These are phyloP conservation scores for Papilio elwesi DNA, from an alignment of 2,888 invertebrate genomes.

Conservation along the genomic window DNA sequence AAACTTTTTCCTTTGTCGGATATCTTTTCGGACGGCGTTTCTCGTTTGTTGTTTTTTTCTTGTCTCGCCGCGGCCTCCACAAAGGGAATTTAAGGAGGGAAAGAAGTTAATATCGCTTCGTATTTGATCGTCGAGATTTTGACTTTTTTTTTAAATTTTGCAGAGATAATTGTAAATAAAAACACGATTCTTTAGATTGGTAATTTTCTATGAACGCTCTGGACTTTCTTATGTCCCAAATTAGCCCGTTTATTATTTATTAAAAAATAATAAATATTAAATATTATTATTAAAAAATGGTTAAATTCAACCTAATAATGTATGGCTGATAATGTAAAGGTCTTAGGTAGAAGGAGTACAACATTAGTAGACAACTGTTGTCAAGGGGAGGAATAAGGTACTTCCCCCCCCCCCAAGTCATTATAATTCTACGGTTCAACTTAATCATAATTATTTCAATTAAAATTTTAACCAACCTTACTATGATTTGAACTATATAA, in stretches of 20 bases:
- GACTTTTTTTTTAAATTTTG: not conserved
- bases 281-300: no score
- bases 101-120: slow-evolving; percentile 30
- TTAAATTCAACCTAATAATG: no score
- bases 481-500: no score
- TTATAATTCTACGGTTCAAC: no score
- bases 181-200: not conserved
- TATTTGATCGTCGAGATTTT: slow-evolving; percentile 22
- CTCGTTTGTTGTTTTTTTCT: slow-evolving; percentile 14
- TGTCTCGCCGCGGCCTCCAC: slow-evolving; percentile 1
- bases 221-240: not conserved
- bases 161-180: not conserved
- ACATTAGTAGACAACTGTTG: no score
- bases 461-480: no score
- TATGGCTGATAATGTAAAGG: no score
- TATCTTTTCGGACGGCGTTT: slow-evolving; percentile 27
- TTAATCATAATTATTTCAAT: no score
- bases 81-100: slow-evolving; percentile 12
- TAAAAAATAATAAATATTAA: no score
- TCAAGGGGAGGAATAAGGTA: no score
- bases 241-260: not conserved
- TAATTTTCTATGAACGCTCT: not conserved
- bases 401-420: no score
- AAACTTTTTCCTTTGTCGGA: slow-evolving; percentile 31
- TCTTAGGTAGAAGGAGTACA: no score